Percentiles rank a stretch among this genome's conserved stretches.
phyloP scores from a whole-genome alignment of 2,113 vertebrate genomes.

The Amazona guildingii region DNA sequence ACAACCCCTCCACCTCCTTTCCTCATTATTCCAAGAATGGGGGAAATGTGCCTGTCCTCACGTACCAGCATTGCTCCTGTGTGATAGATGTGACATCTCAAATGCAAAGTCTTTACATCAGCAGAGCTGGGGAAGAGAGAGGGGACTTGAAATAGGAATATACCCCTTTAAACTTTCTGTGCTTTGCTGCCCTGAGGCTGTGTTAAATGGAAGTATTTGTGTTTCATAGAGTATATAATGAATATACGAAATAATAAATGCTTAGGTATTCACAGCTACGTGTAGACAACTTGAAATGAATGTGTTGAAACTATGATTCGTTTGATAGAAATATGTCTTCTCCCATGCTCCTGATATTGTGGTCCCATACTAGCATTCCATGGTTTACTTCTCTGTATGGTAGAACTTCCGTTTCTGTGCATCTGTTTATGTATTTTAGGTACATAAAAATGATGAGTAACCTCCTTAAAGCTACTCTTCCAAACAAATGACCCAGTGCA shows the following conservation, averaged over 20 bases:
- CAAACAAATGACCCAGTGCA: not conserved
- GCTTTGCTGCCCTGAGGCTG: not conserved
- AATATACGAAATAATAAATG: too few species aligned
- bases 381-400: accelerated
- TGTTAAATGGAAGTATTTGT: not conserved
- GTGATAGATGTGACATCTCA: not conserved
- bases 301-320: not conserved
- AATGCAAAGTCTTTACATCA: not conserved
- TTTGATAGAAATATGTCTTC: not conserved
- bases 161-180: not conserved
- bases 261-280: not conserved
- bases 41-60: not conserved
- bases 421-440: not conserved
- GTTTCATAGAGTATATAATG: not conserved
- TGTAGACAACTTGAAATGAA: not conserved
- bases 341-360: not conserved
- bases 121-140: not conserved
- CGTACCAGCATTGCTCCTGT: not conserved
- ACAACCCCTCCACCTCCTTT: not conserved
- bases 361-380: not conserved
- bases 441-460: not conserved
- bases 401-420: not conserved
- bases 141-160: not conserved
- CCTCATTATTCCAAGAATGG: not conserved
- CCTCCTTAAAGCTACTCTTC: not conserved